Evolutionary conservation across 2,113 vertebrate genomes (phyloP).

Genomic region (Rhynchopsitta pachyrhyncha): DNA sequence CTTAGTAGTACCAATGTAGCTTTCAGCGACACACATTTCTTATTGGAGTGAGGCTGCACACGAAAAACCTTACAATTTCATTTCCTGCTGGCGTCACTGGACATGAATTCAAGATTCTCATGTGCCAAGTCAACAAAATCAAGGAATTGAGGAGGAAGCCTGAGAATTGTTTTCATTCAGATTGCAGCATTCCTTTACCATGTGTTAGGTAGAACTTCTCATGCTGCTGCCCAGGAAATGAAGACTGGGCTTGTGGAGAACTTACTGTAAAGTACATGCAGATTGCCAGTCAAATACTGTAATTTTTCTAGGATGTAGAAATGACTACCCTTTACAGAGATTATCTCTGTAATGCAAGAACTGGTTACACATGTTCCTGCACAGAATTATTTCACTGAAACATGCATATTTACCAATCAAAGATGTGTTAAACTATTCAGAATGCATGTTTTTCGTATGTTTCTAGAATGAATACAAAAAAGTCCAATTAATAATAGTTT

Average conservation of each 20-base stretch:
- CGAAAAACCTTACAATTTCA: background rate
- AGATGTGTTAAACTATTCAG: background rate
- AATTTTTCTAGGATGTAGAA: background rate
- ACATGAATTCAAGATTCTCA: constrained; percentile 9
- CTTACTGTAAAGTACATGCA: background rate
- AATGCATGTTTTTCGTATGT: background rate
- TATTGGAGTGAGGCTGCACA: background rate
- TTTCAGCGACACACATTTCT: background rate
- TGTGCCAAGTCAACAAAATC: constrained; percentile 31
- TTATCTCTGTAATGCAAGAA: background rate
- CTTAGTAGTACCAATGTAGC: background rate
- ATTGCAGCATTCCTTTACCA: background rate
- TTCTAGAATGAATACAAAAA: background rate
- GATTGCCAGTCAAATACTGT: background rate
- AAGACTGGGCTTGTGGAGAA: background rate
- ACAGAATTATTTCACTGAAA: background rate
- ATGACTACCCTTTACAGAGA: background rate
- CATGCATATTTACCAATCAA: background rate
- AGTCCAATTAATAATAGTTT: background rate
- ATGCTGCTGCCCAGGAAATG: background rate
- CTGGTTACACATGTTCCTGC: fast-evolving
- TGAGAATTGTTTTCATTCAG: constrained; percentile 10
- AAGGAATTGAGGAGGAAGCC: constrained; percentile 1
- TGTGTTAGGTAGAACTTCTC: background rate
- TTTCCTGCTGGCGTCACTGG: constrained; percentile 25